Percentiles rank a stretch among this genome's conserved stretches.
Evolutionary conservation across 2,888 invertebrate genomes (phyloP).

Genomic region (Sminthurides aquaticus): DNA sequence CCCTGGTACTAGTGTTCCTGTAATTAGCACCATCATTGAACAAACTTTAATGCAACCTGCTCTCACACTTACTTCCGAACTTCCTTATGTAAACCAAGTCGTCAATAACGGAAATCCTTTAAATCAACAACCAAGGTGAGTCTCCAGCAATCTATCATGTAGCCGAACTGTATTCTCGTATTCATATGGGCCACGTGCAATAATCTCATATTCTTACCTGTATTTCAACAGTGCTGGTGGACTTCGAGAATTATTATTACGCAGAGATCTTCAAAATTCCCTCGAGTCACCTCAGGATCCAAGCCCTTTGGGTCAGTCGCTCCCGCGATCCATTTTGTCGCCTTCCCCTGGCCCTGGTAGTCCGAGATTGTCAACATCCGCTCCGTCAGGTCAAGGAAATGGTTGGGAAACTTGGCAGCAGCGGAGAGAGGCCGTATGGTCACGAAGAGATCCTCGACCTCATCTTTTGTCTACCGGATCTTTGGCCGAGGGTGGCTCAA

Average conservation of each 20-base stretch:
- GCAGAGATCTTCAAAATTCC: slow-evolving; percentile 43
- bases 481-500: slow-evolving; percentile 59
- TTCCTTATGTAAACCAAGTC: slow-evolving; percentile 17
- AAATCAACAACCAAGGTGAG: neutral
- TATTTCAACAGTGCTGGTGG: slow-evolving; percentile 21
- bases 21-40: slow-evolving; percentile 34
- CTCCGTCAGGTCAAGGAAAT: slow-evolving; percentile 69
- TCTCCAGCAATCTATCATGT: neutral
- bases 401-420: slow-evolving; percentile 43
- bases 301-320: slow-evolving; percentile 47
- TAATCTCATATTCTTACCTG: neutral
- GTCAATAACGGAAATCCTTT: neutral
- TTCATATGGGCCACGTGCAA: no score
- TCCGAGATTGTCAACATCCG: slow-evolving; percentile 73
- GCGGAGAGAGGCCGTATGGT: slow-evolving; percentile 66
- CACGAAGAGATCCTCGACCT: slow-evolving; percentile 74
- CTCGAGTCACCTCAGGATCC: slow-evolving; percentile 47
- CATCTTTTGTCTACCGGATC: slow-evolving; percentile 79
- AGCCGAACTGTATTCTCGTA: no score
- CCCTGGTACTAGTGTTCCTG: slow-evolving; percentile 38
- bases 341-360: slow-evolving; percentile 44
- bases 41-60: slow-evolving; percentile 34
- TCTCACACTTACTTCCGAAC: slow-evolving; percentile 26
- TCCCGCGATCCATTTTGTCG: slow-evolving; percentile 48
- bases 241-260: slow-evolving; percentile 37